Conservation (phyloP, 1,140 invertebrate genomes). For the Panagrolaimus sp. region DNA sequence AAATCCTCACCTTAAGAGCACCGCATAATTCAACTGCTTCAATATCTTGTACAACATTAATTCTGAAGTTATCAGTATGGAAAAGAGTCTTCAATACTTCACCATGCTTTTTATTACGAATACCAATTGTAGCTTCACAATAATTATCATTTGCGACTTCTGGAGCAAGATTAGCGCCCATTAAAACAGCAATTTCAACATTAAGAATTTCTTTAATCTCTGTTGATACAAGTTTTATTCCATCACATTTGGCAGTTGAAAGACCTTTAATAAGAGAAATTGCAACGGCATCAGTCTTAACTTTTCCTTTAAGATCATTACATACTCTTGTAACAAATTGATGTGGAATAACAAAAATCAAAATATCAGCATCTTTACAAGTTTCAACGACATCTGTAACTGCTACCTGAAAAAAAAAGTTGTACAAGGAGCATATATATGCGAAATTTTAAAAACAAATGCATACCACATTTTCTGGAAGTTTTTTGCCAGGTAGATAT, state of each 20-base stretch:
- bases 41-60: conserved; percentile 88
- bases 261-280: conserved; percentile 80
- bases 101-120: conserved; percentile 63
- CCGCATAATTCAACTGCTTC: conserved; percentile 96
- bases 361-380: conserved; percentile 82
- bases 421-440: too few relatives aligned
- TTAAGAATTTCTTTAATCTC: conserved; percentile 77
- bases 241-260: conserved; percentile 63
- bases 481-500: conserved; percentile 86
- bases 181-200: conserved; percentile 85
- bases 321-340: conserved; percentile 83
- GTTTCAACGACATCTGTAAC: conserved; percentile 83
- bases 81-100: conserved; percentile 78
- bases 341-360: conserved; percentile 95
- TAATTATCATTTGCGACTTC: conserved; percentile 93
- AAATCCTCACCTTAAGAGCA: conserved; percentile 76
- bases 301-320: conserved; percentile 63
- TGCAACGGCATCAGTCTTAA: conserved; percentile 80
- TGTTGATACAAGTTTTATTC: conserved; percentile 90
- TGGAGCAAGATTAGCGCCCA: conserved; percentile 94
- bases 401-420: conserved; percentile 69
- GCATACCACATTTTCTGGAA: conserved; percentile 67
- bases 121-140: conserved; percentile 94
- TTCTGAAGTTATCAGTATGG: conserved; percentile 88
- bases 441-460: conserved; percentile 12